Percentiles rank a stretch among this genome's conserved stretches.
These are phyloP conservation scores for Donacobius atricapilla DNA, from an alignment of 2,113 vertebrate genomes.

Conservation along the genomic window DNA sequence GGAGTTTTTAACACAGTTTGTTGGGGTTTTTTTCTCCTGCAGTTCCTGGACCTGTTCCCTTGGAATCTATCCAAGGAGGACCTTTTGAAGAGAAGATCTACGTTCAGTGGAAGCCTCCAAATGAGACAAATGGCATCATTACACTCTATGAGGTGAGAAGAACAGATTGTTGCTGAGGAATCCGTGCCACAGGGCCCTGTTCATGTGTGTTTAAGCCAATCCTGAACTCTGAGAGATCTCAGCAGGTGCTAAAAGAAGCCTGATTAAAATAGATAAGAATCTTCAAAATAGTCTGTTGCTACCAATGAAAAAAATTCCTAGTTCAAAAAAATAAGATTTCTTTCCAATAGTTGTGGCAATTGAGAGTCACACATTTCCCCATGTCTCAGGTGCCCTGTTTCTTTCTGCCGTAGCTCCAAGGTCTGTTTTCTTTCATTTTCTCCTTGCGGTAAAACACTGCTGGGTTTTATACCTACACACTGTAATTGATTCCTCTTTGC, in stretches of 20 bases:
- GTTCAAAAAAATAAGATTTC: not conserved
- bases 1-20: not conserved
- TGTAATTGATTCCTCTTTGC: not conserved
- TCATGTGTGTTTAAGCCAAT: not conserved
- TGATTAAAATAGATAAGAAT: constrained; percentile 28
- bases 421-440: not conserved
- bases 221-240: not conserved
- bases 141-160: constrained; percentile 92
- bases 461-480: not conserved
- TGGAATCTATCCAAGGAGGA: constrained; percentile 93
- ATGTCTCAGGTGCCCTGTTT: not conserved
- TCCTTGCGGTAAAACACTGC: not conserved
- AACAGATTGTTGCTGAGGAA: constrained; percentile 25
- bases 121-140: constrained; percentile 97
- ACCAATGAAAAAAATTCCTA: not conserved
- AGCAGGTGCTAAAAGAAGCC: constrained; percentile 7
- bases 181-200: not conserved
- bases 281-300: not conserved
- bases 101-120: constrained; percentile 96
- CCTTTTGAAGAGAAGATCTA: constrained; percentile 98
- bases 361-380: not conserved
- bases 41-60: constrained; percentile 91
- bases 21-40: not conserved
- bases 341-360: not conserved
- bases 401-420: not conserved